Conservation (phyloP, 2,888 invertebrate species). For the Teinopalpus imperialis region DNA sequence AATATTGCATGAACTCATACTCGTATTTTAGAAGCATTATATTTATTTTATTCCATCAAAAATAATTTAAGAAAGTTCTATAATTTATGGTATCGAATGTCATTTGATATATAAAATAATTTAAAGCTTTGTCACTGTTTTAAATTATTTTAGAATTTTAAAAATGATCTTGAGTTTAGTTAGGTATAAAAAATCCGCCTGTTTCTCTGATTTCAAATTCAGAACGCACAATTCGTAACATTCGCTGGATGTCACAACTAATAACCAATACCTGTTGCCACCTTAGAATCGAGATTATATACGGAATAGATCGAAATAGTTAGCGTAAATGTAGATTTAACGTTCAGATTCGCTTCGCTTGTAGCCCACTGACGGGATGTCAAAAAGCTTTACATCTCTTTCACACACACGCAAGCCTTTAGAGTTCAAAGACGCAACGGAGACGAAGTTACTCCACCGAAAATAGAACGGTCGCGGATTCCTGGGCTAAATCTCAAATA, state of each 20-base stretch:
- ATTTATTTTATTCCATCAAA: too few relatives aligned
- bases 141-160: too few relatives aligned
- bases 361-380: slow-evolving; percentile 42
- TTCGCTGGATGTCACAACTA: slow-evolving; percentile 21
- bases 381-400: slow-evolving; percentile 56
- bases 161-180: too few relatives aligned
- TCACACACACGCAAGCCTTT: slow-evolving; percentile 44
- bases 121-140: too few relatives aligned
- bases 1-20: too few relatives aligned
- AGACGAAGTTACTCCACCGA: slow-evolving; percentile 64
- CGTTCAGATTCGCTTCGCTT: slow-evolving; percentile 63
- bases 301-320: slow-evolving; percentile 73
- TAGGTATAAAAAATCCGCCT: too few relatives aligned
- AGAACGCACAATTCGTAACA: too few relatives aligned
- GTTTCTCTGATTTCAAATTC: too few relatives aligned
- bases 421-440: slow-evolving; percentile 52
- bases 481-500: slow-evolving; percentile 84
- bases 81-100: too few relatives aligned
- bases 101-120: too few relatives aligned
- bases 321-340: slow-evolving; percentile 77
- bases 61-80: too few relatives aligned
- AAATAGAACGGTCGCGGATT: slow-evolving; percentile 81
- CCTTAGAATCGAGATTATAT: slow-evolving; percentile 52
- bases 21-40: too few relatives aligned
- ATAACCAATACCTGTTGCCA: slow-evolving; percentile 39